These are phyloP conservation scores for Volucella inflata DNA, from an alignment of 2,888 invertebrate genomes.

Conservation along the genomic window DNA sequence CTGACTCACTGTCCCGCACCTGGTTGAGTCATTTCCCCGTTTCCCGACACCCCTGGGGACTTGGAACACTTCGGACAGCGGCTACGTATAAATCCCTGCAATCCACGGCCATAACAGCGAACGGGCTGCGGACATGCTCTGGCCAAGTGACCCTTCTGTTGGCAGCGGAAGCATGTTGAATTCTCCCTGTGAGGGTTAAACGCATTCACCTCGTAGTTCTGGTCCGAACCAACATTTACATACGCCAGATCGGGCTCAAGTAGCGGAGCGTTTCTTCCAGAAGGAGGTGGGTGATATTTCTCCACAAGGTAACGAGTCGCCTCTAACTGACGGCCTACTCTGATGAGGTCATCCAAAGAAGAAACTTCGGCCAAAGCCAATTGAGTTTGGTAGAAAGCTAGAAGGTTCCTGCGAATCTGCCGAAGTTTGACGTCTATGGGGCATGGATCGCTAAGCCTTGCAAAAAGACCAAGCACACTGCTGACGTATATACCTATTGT, in stretches of 20 bases:
- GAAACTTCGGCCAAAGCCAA: not conserved
- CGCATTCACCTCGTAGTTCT: not conserved
- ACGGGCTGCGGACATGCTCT: conserved; percentile 13
- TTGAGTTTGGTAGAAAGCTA: not conserved
- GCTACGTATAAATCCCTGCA: conserved; percentile 1
- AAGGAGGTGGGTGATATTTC: not conserved
- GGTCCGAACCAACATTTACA: not conserved
- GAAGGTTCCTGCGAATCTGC: not conserved
- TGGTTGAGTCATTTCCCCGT: not conserved
- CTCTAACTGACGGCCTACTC: not conserved
- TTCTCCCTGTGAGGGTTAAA: not conserved
- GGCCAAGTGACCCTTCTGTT: conserved; percentile 1
- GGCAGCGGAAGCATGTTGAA: conserved; percentile 11
- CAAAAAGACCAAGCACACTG: conserved; percentile 1
- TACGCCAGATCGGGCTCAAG: conserved; percentile 11
- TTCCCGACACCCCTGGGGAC: not conserved
- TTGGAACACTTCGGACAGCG: conserved; percentile 2
- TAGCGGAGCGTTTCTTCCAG: not conserved
- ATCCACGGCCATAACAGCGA: conserved; percentile 11
- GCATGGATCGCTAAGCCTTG: conserved; percentile 1
- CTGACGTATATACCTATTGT: conserved; percentile 28
- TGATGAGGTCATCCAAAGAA: not conserved
- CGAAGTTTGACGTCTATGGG: not conserved
- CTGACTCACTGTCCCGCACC: conserved; percentile 6
- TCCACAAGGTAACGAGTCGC: conserved; percentile 10